Evolutionary conservation across 2,888 invertebrate genomes (phyloP), one percentile per base, ranked within the genome.

Genomic region (Habroteleia sp.): DNA sequence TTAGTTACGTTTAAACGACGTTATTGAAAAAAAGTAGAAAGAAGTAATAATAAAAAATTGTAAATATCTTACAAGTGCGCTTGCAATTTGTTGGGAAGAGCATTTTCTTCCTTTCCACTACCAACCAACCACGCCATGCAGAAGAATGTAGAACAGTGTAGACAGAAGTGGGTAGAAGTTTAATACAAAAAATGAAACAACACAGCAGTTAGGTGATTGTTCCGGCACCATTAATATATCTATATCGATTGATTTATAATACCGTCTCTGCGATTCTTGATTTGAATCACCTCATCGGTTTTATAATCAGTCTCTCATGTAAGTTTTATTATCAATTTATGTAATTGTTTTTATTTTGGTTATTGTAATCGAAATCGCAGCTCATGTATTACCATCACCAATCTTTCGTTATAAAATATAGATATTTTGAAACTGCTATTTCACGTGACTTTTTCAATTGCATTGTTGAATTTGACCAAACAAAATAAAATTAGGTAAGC

Each of bases 41-140:
- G 52, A 63, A 74, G 76, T 56, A 72, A 77, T 77, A 77, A 76
- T 76, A 77, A 76, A 72, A 87, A 86, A 84, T 87, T 81, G 83
- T 86, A 87, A 87, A 89, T 89, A 89, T 91, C 91, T 92, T 92
- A 92, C 91, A 91, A 90, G 90, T 91, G 91, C 90, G 90, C 90
- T 90, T 91, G 91, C 89, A 91, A 91, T 91, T 91, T 92, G 91
- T 90, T 91, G 90, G 90, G 91, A 90, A 92, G 91, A 90, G 91
- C 91, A 91, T 91, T 92, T 90, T 92, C 92, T 90, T 91, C 91
- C 89, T 91, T 91, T 90, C 91, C 91, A 91, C 91, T 91, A 91
- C 86, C 88, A 88, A 87, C 86, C 87, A 88, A 87, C 86, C 87
- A 87, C 87, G 90, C 90, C 91, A 91, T 91, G 91, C 91, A 91